phyloP scores from a whole-genome alignment of 2,113 vertebrate species.

The Aplodontia rufa region DNA sequence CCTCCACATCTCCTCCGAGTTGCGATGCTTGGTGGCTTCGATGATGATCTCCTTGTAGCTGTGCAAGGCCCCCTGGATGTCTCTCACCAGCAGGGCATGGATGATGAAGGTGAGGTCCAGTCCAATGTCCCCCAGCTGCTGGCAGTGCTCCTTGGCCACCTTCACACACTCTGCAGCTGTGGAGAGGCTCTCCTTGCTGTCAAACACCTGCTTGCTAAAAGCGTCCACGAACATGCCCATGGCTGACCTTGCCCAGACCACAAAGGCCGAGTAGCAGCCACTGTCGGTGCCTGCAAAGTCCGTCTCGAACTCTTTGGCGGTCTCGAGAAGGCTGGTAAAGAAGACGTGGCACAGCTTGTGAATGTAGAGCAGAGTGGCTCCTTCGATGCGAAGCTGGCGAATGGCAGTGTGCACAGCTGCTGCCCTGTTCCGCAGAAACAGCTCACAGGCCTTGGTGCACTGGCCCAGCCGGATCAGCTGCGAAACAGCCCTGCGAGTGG shows the following conservation, averaged over 20 bases:
- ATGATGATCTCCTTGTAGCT: slow-evolving; percentile 98
- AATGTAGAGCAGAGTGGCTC: slow-evolving; percentile 97
- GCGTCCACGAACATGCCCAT: slow-evolving; percentile 97
- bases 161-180: slow-evolving; percentile 97
- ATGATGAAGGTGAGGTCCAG: slow-evolving; percentile 97
- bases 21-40: slow-evolving; percentile 97
- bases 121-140: slow-evolving; percentile 95
- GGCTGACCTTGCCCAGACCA: slow-evolving; percentile 96
- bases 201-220: slow-evolving; percentile 99
- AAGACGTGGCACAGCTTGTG: slow-evolving; percentile 99
- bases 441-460: slow-evolving; percentile 96
- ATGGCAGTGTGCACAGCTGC: slow-evolving; percentile 96
- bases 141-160: slow-evolving; percentile 97
- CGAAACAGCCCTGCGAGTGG: slow-evolving; percentile 95
- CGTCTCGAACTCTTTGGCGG: slow-evolving; percentile 95
- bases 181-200: slow-evolving; percentile 97
- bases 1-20: slow-evolving; percentile 99
- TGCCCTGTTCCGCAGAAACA: slow-evolving; percentile 95
- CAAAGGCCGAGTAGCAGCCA: slow-evolving; percentile 97
- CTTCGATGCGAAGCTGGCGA: slow-evolving; percentile 96
- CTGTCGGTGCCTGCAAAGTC: slow-evolving; percentile 90
- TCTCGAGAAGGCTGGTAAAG: slow-evolving; percentile 97
- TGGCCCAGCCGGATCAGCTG: slow-evolving; percentile 96
- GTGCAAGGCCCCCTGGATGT: slow-evolving; percentile 93
- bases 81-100: slow-evolving; percentile 95